Conservation (phyloP, 1,140 invertebrate species). For the Mycetomoellerius zeteki region DNA sequence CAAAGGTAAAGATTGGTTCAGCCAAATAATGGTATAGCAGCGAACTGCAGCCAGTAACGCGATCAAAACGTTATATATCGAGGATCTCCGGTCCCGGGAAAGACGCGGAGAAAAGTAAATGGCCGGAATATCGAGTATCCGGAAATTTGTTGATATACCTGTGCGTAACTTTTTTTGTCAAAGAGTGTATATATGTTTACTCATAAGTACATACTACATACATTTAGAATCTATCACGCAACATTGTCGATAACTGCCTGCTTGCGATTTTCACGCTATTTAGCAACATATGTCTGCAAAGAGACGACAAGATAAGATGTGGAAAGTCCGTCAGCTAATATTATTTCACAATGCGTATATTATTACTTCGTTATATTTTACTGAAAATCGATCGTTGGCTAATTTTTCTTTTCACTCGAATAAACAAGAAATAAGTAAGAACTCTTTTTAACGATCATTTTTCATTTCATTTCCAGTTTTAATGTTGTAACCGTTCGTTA, state of each 20-base stretch:
- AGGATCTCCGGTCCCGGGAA: conserved; percentile 38
- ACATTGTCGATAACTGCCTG: not conserved
- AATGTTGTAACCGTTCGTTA: not conserved
- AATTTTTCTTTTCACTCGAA: not conserved
- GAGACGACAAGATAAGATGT: conserved; percentile 6
- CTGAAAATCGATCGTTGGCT: not conserved
- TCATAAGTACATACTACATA: not conserved
- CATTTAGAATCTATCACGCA: not conserved
- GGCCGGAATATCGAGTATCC: conserved; percentile 30
- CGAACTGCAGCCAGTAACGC: conserved; percentile 58
- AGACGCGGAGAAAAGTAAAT: conserved; percentile 57
- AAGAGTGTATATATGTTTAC: conserved; percentile 14
- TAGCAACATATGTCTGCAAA: not conserved
- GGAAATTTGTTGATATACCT: conserved; percentile 38
- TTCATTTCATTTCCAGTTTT: not conserved
- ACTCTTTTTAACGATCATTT: not conserved
- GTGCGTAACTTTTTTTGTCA: too few species aligned
- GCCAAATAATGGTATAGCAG: conserved; percentile 68
- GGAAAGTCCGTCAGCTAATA: not conserved
- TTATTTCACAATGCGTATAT: not conserved
- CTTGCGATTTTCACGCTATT: not conserved
- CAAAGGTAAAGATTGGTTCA: conserved; percentile 70
- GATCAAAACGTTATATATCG: conserved; percentile 55
- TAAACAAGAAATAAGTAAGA: not conserved
- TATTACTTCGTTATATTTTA: not conserved